Conservation (phyloP, 2,113 vertebrate genomes). For the Cariama cristata region DNA sequence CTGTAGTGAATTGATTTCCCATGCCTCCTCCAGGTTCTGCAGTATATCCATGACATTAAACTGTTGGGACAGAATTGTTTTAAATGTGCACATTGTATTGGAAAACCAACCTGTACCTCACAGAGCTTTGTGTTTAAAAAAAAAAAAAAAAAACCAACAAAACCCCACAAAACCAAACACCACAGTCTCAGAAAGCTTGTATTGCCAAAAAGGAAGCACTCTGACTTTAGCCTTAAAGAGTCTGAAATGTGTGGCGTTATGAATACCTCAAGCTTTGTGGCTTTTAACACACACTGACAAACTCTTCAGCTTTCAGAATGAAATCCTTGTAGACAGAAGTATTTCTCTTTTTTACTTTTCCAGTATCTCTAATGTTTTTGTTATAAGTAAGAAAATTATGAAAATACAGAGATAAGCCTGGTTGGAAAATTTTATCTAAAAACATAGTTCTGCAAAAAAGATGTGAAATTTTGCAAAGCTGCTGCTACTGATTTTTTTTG, state of each 20-base stretch:
- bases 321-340: neutral
- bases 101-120: neutral
- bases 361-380: neutral
- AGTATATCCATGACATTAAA: neutral
- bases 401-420: neutral
- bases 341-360: neutral
- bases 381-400: neutral
- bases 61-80: neutral
- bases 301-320: neutral
- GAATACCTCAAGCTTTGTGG: neutral
- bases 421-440: neutral
- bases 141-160: too few species aligned
- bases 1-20: neutral
- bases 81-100: neutral
- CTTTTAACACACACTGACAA: neutral
- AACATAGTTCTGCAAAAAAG: neutral
- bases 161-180: neutral
- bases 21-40: neutral
- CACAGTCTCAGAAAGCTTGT: neutral
- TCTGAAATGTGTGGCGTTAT: neutral
- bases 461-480: neutral
- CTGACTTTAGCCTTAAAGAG: neutral
- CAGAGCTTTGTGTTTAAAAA: neutral
- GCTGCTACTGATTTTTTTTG: neutral
- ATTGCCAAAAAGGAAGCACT: neutral